Percentiles rank a stretch among this genome's conserved stretches.
phyloP scores from a whole-genome alignment of 92 coral and sea anemone genomes.

The Palythoa caribaeorum region DNA sequence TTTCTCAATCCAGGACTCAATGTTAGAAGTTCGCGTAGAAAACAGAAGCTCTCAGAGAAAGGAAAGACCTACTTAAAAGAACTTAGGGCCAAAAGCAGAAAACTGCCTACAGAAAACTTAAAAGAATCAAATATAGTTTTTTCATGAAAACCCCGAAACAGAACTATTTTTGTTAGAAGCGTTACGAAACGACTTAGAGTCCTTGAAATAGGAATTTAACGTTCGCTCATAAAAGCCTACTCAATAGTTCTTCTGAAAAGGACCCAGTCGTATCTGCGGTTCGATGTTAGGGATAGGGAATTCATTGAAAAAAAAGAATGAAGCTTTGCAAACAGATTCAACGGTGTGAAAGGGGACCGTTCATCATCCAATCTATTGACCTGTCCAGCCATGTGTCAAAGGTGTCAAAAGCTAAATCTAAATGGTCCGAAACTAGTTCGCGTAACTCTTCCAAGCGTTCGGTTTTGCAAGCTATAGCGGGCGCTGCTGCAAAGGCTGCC shows the following conservation, averaged over 20 bases:
- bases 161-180: neutral
- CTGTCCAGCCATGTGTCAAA: neutral
- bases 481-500: conserved; percentile 20
- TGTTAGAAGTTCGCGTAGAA: neutral
- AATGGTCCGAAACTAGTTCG: neutral
- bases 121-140: neutral
- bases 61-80: conserved; percentile 4
- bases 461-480: neutral
- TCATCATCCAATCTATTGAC: neutral
- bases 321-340: neutral
- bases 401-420: neutral
- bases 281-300: conserved; percentile 30
- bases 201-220: neutral
- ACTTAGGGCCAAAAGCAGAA: conserved; percentile 10
- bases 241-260: neutral
- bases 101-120: neutral
- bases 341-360: neutral
- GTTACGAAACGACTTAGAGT: neutral
- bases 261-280: conserved; percentile 25
- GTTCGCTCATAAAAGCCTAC: conserved; percentile 7
- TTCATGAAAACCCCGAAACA: neutral
- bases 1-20: neutral
- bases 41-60: conserved; percentile 9
- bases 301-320: conserved; percentile 29
- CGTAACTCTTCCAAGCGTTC: neutral